Base-by-base conservation (phyloP, 2,888 invertebrate species). In the Harpalus rubripes region DNA sequence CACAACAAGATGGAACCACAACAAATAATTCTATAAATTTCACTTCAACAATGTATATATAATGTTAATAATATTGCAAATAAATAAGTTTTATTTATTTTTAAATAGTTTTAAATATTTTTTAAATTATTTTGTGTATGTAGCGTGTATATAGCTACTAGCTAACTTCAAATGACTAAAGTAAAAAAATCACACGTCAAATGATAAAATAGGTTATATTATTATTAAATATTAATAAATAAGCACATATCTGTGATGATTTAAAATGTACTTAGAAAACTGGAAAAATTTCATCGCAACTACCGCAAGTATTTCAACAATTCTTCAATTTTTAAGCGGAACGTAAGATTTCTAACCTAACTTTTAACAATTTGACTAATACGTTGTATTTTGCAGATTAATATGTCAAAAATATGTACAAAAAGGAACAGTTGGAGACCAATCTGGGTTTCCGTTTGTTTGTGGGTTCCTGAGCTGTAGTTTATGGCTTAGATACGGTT, bases 271-370 rank as follows among this genome's bases (percentile, higher is more conserved):
- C 86, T 88, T 90, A 80, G 88, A 88, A 85, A 90, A 89, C 59
- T 90, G 91, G 85, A 93, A 92, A 88, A 91, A 92, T 81, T 86
- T 91, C 81, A 89, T 93, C 78, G 93, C 93, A 7, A 89, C 91
- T 3, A 92, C 94, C 63, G 97, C 97, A 56, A 96, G 96, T 72
- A 91, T 95, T 86, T 95, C 95, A 86, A 97, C 97, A 15, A 94
- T 97, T 87, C 91, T 96, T 86, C 96, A 97, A 90, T 97, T 96
- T 93, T 92, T 97, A 87, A 95, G 97, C 85, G 97, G 97, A 92
- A 93, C 94, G 97, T 97, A 94, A 94, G 96, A 86, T 52, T 63
- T 68, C 83, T 81, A 22, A 65, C 39, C 83, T 61, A 59, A 61
- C 32, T 8, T 78, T 65, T 8, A 65, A 76, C 3, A 22, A 22